These are phyloP conservation scores for Heterocephalus glaber DNA, from an alignment of 2,113 vertebrate species.

Conservation along the genomic window DNA sequence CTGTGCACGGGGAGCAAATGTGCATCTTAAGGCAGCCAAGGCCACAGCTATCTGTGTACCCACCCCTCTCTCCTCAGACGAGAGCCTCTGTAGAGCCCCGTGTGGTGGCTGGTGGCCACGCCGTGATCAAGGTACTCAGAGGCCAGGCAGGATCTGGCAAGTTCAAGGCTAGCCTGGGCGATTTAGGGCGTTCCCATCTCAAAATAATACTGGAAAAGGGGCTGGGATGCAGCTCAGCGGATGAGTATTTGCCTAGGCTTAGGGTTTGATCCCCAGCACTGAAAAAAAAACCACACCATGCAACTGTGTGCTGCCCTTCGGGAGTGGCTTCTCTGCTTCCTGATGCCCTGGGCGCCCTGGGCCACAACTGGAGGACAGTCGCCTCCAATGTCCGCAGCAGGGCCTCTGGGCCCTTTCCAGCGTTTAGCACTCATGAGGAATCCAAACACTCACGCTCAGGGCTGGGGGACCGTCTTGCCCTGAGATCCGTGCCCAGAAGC, in stretches of 20 bases:
- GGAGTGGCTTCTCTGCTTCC: no score
- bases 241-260: neutral
- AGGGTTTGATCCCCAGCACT: neutral
- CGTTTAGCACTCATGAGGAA: neutral
- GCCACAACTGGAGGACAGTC: neutral
- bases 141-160: neutral
- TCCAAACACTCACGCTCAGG: neutral
- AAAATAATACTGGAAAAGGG: neutral
- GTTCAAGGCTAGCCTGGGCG: neutral
- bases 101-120: neutral
- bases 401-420: neutral
- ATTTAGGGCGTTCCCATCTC: neutral
- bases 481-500: neutral
- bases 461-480: neutral
- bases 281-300: no score
- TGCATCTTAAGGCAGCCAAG: neutral
- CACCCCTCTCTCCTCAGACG: neutral
- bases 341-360: neutral
- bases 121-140: neutral
- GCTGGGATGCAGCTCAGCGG: neutral
- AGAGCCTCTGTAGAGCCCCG: neutral
- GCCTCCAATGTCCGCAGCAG: no score
- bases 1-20: neutral
- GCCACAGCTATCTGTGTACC: neutral
- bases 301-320: no score